Conservation (phyloP, 1,140 invertebrate genomes). For the Pomacea maculata region DNA sequence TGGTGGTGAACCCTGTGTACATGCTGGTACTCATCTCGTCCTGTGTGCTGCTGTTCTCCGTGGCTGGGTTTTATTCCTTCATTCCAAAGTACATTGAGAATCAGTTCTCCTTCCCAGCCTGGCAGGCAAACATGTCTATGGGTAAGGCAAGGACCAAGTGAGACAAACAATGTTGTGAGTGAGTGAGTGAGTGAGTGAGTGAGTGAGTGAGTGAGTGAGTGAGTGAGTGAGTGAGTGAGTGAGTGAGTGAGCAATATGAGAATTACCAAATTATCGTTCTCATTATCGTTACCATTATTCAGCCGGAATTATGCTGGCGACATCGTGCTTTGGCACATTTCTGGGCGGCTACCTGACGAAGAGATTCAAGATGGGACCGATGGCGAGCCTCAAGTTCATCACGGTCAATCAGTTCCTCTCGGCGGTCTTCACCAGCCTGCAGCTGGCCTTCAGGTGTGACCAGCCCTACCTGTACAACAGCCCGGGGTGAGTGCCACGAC, state of each 20-base stretch:
- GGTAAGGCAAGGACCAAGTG: not conserved
- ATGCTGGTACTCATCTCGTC: not conserved
- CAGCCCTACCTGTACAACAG: slow-evolving; percentile 41
- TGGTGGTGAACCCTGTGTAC: slow-evolving; percentile 22
- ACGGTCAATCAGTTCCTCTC: slow-evolving; percentile 19
- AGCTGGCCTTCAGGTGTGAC: slow-evolving; percentile 40
- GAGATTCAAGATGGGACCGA: not conserved
- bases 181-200: too few species aligned
- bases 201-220: not conserved
- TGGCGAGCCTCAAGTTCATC: slow-evolving; percentile 28
- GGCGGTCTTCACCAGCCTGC: slow-evolving; percentile 3
- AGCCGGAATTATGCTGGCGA: too few species aligned
- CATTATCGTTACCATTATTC: too few species aligned
- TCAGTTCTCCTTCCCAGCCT: slow-evolving; percentile 21
- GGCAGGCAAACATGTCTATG: slow-evolving; percentile 15
- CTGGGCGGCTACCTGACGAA: too few species aligned
- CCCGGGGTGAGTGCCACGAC: slow-evolving; percentile 20
- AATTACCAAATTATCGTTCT: too few species aligned
- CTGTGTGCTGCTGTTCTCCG: slow-evolving; percentile 6
- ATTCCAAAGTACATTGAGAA: slow-evolving; percentile 24
- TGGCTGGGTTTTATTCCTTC: not conserved
- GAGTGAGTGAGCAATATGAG: too few species aligned
- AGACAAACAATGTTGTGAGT: too few species aligned
- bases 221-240: too few species aligned
- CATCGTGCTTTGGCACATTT: too few species aligned